Evolutionary conservation across 2,113 vertebrate genomes (phyloP), one percentile per base, ranked within the genome.

Genomic region (Campylomormyrus tamandua): DNA sequence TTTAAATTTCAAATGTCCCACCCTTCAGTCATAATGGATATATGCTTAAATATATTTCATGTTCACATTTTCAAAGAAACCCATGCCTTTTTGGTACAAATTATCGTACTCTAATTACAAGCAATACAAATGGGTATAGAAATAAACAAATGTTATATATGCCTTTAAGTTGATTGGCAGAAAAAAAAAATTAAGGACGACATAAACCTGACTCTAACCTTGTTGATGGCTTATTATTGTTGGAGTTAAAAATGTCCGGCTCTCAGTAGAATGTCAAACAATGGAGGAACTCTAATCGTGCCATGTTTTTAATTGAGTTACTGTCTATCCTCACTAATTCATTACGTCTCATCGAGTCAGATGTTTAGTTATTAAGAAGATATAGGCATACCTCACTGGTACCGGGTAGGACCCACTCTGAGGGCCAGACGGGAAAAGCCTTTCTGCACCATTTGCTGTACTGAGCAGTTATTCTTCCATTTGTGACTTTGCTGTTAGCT

Each of bases 271-370:
- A 50, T 50, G 19, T 58, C 90, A 89, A 92, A 95, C 94, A 95
- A 94, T 94, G 87, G 88, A 88, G 90, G 90, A 88, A 90, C 91
- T 93, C 91, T 93, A 94, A 95, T 92, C 94, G 92, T 89, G 89
- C 92, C 93, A 93, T 94, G 91, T 94, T 92, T 96, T 94, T 94
- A 94, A 95, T 91, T 91, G 92, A 92, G 92, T 89, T 50, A 90
- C 87, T 89, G 91, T 93, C 52, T 91, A 90, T 92, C 93, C 88
- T 91, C 90, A 90, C 89, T 66, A 66, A 66, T 66, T 4, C 3
- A 66, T 66, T 66, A 13, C 1, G 10, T 66, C 9, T 27, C 62
- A 27, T 31, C 13, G n/a, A 66, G 62, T 66, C n/a, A 66, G 4
- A 66, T 27, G n/a, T 66, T 66, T 31, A 66, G 31, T 66, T 31